A percentile compares a stretch with the other conserved stretches of the same genome.
Evolutionary conservation across 2,888 invertebrate genomes (phyloP).

Genomic region (Notocelia uddmanniana): DNA sequence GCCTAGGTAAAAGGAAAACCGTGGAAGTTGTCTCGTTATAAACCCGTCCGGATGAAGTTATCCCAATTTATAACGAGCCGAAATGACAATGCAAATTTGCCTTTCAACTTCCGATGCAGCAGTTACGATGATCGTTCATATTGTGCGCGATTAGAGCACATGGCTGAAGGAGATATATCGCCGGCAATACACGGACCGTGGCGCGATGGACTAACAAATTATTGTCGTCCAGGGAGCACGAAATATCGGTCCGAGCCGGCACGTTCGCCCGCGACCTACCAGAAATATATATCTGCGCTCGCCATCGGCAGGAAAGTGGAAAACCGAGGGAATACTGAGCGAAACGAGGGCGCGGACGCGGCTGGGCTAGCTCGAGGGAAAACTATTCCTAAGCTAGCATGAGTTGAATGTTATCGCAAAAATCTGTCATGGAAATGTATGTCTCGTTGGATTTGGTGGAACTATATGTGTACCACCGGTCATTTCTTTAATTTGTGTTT

Average conservation of each 20-base stretch:
- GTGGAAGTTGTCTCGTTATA: conserved; percentile 14
- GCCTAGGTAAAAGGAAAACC: conserved; percentile 2
- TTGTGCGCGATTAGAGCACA: conserved; percentile 68
- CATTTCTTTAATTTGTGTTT: background rate
- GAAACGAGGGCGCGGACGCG: conserved; percentile 38
- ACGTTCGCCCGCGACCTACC: conserved; percentile 64
- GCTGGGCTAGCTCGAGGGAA: conserved; percentile 24
- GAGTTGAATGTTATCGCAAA: conserved; percentile 20
- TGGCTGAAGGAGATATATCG: conserved; percentile 74
- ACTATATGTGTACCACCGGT: background rate
- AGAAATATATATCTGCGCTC: conserved; percentile 68
- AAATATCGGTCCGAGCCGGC: conserved; percentile 72
- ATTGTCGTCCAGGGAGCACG: conserved; percentile 79
- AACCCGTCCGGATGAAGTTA: conserved; percentile 7
- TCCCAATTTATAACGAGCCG: conserved; percentile 15
- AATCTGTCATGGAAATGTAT: conserved; percentile 16
- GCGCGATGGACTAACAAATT: conserved; percentile 80
- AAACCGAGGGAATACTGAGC: conserved; percentile 53
- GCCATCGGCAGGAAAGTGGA: conserved; percentile 54
- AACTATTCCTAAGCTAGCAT: conserved; percentile 10
- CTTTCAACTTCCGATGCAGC: conserved; percentile 53
- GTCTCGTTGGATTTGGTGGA: background rate
- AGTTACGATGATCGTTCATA: conserved; percentile 64
- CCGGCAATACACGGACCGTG: conserved; percentile 68
- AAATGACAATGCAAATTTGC: conserved; percentile 29